Evolutionary conservation across 2,113 vertebrate species (phyloP).

Genomic region (Dolichotis patagonum): DNA sequence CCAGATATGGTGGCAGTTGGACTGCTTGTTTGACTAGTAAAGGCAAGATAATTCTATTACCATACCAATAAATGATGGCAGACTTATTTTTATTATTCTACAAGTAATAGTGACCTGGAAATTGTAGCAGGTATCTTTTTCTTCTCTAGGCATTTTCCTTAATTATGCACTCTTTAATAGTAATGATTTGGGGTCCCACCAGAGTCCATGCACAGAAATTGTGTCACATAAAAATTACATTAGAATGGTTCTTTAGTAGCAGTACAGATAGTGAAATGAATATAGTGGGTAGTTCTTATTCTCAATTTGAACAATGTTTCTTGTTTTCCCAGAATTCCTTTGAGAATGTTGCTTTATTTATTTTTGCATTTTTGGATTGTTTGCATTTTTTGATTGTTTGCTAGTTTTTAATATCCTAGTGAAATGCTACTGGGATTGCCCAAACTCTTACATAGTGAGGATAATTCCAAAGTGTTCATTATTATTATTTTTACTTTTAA

Average conservation of each 20-base stretch:
- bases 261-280: not conserved
- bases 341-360: not conserved
- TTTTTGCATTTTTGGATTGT: slow-evolving; percentile 8
- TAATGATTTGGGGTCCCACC: not conserved
- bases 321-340: slow-evolving; percentile 19
- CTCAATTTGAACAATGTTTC: not conserved
- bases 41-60: not conserved
- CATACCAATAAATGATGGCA: not conserved
- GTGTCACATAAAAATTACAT: slow-evolving; percentile 32
- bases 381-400: not conserved
- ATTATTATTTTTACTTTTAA: not conserved
- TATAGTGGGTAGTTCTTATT: slow-evolving; percentile 20
- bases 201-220: not conserved
- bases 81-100: not conserved
- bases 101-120: not conserved
- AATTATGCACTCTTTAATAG: not conserved
- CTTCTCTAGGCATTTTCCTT: not conserved
- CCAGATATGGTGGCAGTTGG: not conserved
- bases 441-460: not conserved
- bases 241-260: not conserved
- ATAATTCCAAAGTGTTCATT: not conserved
- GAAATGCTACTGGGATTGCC: not conserved
- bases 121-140: not conserved
- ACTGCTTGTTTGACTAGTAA: not conserved
- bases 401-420: not conserved